phyloP scores from a whole-genome alignment of 2,888 invertebrate species.

The Molanna angustata region DNA sequence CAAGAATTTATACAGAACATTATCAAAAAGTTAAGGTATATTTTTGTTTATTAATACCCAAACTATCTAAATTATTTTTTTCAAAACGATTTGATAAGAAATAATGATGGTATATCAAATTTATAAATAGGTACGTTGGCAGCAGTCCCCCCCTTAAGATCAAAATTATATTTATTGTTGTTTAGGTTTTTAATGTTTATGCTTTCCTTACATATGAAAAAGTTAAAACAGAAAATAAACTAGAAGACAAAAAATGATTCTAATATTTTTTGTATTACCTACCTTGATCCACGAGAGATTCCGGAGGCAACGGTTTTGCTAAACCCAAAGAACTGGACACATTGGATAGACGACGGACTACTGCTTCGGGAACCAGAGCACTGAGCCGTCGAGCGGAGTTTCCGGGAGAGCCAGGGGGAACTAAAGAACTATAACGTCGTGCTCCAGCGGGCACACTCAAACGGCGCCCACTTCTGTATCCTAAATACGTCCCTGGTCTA shows the following conservation, averaged over 20 bases:
- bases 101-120: too few relatives aligned
- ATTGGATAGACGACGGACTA: constrained; percentile 26
- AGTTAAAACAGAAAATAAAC: too few relatives aligned
- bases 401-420: background rate
- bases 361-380: constrained; percentile 30
- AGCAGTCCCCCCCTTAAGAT: too few relatives aligned
- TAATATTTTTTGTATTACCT: too few relatives aligned
- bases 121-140: too few relatives aligned
- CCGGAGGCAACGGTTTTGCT: constrained; percentile 15
- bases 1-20: too few relatives aligned
- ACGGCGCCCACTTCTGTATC: constrained; percentile 14
- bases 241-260: too few relatives aligned
- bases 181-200: background rate
- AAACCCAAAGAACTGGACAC: constrained; percentile 27
- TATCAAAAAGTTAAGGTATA: too few relatives aligned
- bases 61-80: too few relatives aligned
- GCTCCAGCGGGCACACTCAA: constrained; percentile 15
- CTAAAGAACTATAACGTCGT: constrained; percentile 15
- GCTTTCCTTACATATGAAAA: too few relatives aligned
- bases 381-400: constrained; percentile 25
- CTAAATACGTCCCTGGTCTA: background rate
- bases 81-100: too few relatives aligned
- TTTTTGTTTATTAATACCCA: too few relatives aligned
- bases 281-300: constrained; percentile 31
- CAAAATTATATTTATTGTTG: background rate